Percentiles rank a stretch among this genome's conserved stretches.
Evolutionary conservation across 2,888 invertebrate species (phyloP).

Genomic region (Reticulitermes lucifugus): DNA sequence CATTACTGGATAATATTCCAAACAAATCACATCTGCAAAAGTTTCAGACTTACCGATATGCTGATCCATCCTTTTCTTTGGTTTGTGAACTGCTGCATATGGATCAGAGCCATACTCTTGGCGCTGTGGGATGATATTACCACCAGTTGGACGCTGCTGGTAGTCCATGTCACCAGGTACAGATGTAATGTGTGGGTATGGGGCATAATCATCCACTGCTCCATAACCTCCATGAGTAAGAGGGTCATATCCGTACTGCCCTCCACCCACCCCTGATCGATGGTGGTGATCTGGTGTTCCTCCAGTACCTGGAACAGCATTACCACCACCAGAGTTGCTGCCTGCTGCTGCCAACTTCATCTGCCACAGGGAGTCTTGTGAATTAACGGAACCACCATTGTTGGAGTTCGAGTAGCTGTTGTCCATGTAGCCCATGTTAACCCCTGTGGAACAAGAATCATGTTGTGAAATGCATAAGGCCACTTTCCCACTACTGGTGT

Average conservation of each 20-base stretch:
- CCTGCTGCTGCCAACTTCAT: slow-evolving; percentile 83
- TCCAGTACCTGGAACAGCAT: slow-evolving; percentile 15
- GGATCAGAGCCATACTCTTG: slow-evolving; percentile 87
- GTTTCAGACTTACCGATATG: slow-evolving; percentile 80
- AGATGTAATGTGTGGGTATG: slow-evolving; percentile 81
- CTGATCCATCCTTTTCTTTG: slow-evolving; percentile 87
- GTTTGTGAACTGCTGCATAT: slow-evolving; percentile 90
- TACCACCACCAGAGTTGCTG: slow-evolving; percentile 29
- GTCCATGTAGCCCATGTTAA: slow-evolving; percentile 90
- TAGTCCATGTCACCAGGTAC: slow-evolving; percentile 69
- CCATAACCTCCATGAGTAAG: slow-evolving; percentile 86
- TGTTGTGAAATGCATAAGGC: too few species aligned
- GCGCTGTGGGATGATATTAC: slow-evolving; percentile 75
- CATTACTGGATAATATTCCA: too few species aligned
- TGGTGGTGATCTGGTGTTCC: slow-evolving; percentile 54
- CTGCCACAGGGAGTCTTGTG: slow-evolving; percentile 94
- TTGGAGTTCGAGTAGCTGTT: slow-evolving; percentile 94
- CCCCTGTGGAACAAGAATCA: slow-evolving; percentile 69
- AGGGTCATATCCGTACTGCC: slow-evolving; percentile 75
- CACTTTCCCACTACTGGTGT: too few species aligned
- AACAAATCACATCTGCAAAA: neutral
- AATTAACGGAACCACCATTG: slow-evolving; percentile 95
- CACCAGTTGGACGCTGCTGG: slow-evolving; percentile 67
- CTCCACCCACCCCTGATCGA: slow-evolving; percentile 53
- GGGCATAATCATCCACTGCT: slow-evolving; percentile 85